Percentiles rank a stretch among this genome's conserved stretches.
These are phyloP conservation scores for Andricus grossulariae DNA, from an alignment of 1,140 invertebrate species.

Conservation along the genomic window DNA sequence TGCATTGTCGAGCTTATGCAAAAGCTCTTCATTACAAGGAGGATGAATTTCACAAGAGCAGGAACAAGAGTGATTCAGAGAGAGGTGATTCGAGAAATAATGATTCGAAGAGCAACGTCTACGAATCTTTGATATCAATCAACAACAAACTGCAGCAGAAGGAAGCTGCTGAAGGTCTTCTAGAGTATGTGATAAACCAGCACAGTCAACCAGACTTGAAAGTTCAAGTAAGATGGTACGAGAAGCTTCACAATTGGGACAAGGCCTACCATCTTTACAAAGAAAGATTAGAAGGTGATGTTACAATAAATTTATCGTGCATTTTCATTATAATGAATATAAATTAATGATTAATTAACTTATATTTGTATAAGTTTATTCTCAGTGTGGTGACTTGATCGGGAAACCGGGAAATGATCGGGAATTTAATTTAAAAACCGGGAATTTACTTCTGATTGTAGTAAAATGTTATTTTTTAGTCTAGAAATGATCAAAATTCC, in stretches of 20 bases:
- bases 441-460: too few species aligned
- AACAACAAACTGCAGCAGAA: slow-evolving; percentile 99
- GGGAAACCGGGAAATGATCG: too few species aligned
- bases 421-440: too few species aligned
- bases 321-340: too few species aligned
- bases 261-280: slow-evolving; percentile 93
- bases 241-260: slow-evolving; percentile 99
- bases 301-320: too few species aligned
- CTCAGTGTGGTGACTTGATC: too few species aligned
- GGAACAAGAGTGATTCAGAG: slow-evolving; percentile 67
- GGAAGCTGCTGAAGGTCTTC: slow-evolving; percentile 94
- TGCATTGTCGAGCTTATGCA: slow-evolving; percentile 91
- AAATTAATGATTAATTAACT: too few species aligned
- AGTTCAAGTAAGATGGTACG: slow-evolving; percentile 98
- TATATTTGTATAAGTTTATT: too few species aligned
- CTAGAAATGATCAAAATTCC: too few species aligned
- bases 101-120: slow-evolving; percentile 83
- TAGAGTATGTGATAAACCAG: slow-evolving; percentile 93
- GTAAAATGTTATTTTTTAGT: too few species aligned
- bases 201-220: slow-evolving; percentile 79
- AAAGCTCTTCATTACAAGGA: slow-evolving; percentile 99
- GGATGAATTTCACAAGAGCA: slow-evolving; percentile 89
- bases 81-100: slow-evolving; percentile 12
- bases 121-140: slow-evolving; percentile 96
- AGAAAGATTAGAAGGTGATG: slow-evolving; percentile 77